Percentiles rank a stretch among this genome's conserved stretches.
Conservation (phyloP, 2,113 vertebrate species). For the Dasyornis broadbenti region DNA sequence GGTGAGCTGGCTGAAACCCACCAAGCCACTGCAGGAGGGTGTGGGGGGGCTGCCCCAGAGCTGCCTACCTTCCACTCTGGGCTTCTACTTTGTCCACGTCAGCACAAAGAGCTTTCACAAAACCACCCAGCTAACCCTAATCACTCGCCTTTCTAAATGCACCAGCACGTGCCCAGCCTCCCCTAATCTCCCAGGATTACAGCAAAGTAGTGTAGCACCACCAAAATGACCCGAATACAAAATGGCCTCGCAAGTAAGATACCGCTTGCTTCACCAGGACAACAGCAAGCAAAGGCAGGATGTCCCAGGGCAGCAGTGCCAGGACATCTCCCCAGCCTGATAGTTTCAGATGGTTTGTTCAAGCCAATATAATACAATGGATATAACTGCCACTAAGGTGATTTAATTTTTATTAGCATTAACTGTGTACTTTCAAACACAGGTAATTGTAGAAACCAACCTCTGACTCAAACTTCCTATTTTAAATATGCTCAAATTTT, state of each 20-base stretch:
- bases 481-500: background rate
- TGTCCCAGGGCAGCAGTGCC: accelerated
- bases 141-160: conserved; percentile 42
- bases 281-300: background rate
- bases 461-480: background rate
- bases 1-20: background rate
- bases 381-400: background rate
- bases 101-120: conserved; percentile 52
- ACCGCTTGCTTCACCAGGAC: accelerated
- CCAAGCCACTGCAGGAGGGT: accelerated
- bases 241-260: background rate
- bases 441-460: background rate
- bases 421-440: background rate
- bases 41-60: background rate
- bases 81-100: background rate
- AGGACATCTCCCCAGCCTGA: background rate
- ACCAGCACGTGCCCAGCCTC: conserved; percentile 45
- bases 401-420: background rate
- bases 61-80: background rate
- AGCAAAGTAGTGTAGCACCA: conserved; percentile 20
- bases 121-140: conserved; percentile 34
- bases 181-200: conserved; percentile 53
- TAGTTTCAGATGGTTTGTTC: background rate
- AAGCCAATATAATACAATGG: background rate
- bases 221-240: conserved; percentile 44